phyloP scores from a whole-genome alignment of 2,888 invertebrate genomes.

The Octonoba sinensis region DNA sequence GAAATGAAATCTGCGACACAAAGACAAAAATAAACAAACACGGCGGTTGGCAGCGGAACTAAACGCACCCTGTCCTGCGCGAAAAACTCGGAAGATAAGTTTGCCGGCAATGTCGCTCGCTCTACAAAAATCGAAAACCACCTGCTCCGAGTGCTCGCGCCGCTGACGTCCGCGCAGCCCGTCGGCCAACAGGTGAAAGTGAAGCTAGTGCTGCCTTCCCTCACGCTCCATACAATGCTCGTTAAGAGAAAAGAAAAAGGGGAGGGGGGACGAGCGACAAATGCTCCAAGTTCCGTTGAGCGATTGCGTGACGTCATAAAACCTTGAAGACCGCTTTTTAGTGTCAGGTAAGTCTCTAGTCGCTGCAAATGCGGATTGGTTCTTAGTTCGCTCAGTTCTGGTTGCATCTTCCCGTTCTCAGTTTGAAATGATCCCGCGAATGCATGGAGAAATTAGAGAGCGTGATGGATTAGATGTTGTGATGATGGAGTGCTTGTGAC shows the following conservation, averaged over 20 bases:
- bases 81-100: background rate
- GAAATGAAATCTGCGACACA: no score
- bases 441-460: constrained; percentile 30
- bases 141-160: constrained; percentile 37
- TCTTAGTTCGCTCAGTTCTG: constrained; percentile 30
- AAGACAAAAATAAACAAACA: no score
- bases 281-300: constrained; percentile 39
- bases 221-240: constrained; percentile 38
- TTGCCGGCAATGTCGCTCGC: no score
- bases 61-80: background rate
- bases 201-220: constrained; percentile 25
- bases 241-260: constrained; percentile 17
- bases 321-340: constrained; percentile 60
- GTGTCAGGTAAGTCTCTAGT: constrained; percentile 51
- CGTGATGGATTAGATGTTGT: constrained; percentile 40
- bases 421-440: background rate
- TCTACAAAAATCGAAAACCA: constrained; percentile 23
- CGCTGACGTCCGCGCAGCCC: constrained; percentile 23
- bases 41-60: no score
- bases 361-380: constrained; percentile 35
- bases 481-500: constrained; percentile 14
- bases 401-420: constrained; percentile 18
- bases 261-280: background rate
- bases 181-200: constrained; percentile 59
- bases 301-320: constrained; percentile 52